Conservation (phyloP, 64 coral and sea anemone species). For the Montipora foliosa region DNA sequence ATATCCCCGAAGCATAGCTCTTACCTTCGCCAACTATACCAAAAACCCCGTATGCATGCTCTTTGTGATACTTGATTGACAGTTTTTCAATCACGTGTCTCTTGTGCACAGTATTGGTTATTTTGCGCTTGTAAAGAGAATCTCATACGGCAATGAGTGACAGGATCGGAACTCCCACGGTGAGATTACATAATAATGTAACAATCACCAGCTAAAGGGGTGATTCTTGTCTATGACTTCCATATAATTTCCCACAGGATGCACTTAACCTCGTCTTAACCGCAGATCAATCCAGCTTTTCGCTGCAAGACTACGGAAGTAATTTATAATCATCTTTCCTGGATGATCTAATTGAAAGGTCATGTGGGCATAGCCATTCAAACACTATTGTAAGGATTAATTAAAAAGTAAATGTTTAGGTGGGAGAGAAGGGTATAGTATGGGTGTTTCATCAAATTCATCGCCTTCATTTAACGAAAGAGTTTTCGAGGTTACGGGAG, state of each 20-base stretch:
- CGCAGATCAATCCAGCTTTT: not conserved
- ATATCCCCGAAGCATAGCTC: slow-evolving; percentile 20
- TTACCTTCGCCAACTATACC: not conserved
- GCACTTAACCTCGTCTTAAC: not conserved
- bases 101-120: slow-evolving; percentile 35
- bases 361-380: too few species aligned
- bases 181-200: slow-evolving; percentile 12
- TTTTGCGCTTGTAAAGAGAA: not conserved
- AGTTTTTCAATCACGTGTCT: not conserved
- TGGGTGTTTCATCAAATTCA: too few species aligned
- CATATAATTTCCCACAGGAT: not conserved
- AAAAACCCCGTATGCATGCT: slow-evolving; percentile 40
- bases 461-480: too few species aligned
- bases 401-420: too few species aligned
- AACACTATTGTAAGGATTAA: too few species aligned
- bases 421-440: too few species aligned
- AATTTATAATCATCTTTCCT: not conserved
- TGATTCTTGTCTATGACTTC: too few species aligned
- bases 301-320: not conserved
- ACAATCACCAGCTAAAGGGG: slow-evolving; percentile 7
- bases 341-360: too few species aligned
- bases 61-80: slow-evolving; percentile 46
- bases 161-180: not conserved
- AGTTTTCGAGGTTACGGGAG: too few species aligned
- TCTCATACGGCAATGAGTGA: slow-evolving; percentile 14